These are phyloP conservation scores for Thunnus maccoyii DNA, from an alignment of 2,113 vertebrate genomes.

Conservation along the genomic window DNA sequence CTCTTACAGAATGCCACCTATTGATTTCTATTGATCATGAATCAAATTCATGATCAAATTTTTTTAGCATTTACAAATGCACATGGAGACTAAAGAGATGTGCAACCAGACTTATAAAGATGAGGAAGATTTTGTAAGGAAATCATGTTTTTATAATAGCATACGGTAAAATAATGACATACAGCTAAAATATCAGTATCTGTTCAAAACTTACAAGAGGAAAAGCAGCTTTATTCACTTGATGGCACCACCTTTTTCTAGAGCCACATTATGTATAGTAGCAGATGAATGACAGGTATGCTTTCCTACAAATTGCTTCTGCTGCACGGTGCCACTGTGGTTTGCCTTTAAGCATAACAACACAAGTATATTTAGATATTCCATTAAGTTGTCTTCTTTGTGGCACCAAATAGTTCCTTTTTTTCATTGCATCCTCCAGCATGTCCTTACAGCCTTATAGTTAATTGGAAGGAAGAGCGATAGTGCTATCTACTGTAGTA, in stretches of 20 bases:
- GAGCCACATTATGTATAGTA: conserved; percentile 20
- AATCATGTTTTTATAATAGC: background rate
- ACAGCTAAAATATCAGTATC: background rate
- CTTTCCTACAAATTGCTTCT: conserved; percentile 26
- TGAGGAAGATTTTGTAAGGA: background rate
- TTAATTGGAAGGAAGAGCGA: background rate
- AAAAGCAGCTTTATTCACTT: conserved; percentile 6
- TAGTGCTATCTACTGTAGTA: background rate
- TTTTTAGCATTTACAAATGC: background rate
- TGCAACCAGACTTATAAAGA: background rate
- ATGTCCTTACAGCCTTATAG: background rate
- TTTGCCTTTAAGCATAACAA: conserved; percentile 30
- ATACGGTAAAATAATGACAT: conserved; percentile 6
- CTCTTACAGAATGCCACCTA: background rate
- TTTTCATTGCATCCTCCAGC: background rate
- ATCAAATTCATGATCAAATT: background rate
- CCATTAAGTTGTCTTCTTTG: background rate
- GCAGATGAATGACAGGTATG: conserved; percentile 53
- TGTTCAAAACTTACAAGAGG: background rate
- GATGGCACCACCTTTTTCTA: conserved; percentile 18
- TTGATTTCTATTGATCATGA: background rate
- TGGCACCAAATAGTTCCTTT: background rate
- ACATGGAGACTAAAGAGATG: background rate
- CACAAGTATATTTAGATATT: conserved; percentile 6
- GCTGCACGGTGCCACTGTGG: conserved; percentile 7